A percentile compares a stretch with the other conserved stretches of the same genome.
Conservation (phyloP, 2,888 invertebrate genomes). For the Drosophila antonietae region DNA sequence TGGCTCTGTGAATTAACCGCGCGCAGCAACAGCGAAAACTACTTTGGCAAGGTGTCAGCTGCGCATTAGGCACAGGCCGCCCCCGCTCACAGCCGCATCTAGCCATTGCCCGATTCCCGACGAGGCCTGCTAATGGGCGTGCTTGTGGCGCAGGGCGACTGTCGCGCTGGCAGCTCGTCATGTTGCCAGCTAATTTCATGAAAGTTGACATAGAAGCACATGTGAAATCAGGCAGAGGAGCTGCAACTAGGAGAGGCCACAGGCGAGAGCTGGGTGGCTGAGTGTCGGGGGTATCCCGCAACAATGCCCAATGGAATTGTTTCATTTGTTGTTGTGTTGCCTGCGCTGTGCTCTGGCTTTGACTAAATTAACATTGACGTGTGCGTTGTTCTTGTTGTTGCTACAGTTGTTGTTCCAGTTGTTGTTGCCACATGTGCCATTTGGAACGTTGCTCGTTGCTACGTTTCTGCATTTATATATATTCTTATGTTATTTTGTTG, state of each 20-base stretch:
- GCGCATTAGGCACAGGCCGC: constrained; percentile 63
- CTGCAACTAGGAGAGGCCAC: not conserved
- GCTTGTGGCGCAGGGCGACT: constrained; percentile 50
- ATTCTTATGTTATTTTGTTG: constrained; percentile 30
- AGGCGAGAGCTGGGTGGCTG: not conserved
- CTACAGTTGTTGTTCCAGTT: constrained; percentile 11
- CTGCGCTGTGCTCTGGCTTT: constrained; percentile 58
- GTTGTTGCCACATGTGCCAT: constrained; percentile 63
- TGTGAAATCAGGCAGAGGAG: constrained; percentile 69
- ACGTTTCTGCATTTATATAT: constrained; percentile 17
- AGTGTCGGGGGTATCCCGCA: constrained; percentile 40
- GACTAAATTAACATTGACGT: constrained; percentile 83
- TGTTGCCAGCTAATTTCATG: constrained; percentile 83
- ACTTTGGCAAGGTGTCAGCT: constrained; percentile 79
- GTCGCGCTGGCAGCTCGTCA: constrained; percentile 75
- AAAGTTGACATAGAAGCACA: constrained; percentile 82
- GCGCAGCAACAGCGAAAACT: constrained; percentile 71
- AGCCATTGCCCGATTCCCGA: constrained; percentile 31
- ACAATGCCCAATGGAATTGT: constrained; percentile 80
- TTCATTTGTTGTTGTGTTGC: constrained; percentile 48
- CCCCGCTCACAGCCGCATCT: constrained; percentile 6
- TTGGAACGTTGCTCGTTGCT: constrained; percentile 30
- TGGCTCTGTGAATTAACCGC: constrained; percentile 58
- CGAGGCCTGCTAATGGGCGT: constrained; percentile 72
- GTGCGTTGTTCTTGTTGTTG: constrained; percentile 46